Percentiles rank a stretch among this genome's conserved stretches.
Evolutionary conservation across 1,140 invertebrate species (phyloP).

Genomic region (Mya arenaria): DNA sequence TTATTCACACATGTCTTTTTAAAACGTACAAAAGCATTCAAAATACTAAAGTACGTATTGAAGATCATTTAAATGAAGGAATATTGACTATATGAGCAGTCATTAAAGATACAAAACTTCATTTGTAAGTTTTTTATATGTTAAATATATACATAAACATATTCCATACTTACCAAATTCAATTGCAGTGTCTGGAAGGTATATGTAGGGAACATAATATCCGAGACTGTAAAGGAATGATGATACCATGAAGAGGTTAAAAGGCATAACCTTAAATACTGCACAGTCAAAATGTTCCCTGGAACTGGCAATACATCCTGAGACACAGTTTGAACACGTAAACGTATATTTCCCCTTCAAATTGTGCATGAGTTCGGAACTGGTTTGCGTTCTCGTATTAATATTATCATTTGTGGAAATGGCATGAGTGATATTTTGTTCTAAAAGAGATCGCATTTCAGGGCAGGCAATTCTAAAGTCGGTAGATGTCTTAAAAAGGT

Average conservation of each 20-base stretch:
- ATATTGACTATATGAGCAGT: not conserved
- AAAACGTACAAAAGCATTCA: not conserved
- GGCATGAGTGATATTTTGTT: no score
- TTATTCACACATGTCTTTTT: not conserved
- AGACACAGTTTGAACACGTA: no score
- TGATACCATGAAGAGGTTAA: slow-evolving; percentile 27
- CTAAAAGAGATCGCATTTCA: no score
- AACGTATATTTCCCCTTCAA: no score
- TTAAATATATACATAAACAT: not conserved
- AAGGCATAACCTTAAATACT: slow-evolving; percentile 18
- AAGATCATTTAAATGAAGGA: not conserved
- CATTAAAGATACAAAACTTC: not conserved
- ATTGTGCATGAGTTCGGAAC: no score
- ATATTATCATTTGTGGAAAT: no score
- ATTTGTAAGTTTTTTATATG: not conserved
- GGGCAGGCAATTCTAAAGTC: no score
- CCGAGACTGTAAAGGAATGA: slow-evolving; percentile 33
- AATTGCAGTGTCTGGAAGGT: slow-evolving; percentile 33
- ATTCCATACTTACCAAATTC: slow-evolving; percentile 8
- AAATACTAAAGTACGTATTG: not conserved
- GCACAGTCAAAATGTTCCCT: not conserved
- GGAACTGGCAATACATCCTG: no score
- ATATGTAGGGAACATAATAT: slow-evolving; percentile 46
- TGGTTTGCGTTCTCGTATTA: no score
- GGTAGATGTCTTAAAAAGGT: no score